These are phyloP conservation scores for Argentina silus DNA, from an alignment of 2,797 vertebrate species.

Conservation along the genomic window DNA sequence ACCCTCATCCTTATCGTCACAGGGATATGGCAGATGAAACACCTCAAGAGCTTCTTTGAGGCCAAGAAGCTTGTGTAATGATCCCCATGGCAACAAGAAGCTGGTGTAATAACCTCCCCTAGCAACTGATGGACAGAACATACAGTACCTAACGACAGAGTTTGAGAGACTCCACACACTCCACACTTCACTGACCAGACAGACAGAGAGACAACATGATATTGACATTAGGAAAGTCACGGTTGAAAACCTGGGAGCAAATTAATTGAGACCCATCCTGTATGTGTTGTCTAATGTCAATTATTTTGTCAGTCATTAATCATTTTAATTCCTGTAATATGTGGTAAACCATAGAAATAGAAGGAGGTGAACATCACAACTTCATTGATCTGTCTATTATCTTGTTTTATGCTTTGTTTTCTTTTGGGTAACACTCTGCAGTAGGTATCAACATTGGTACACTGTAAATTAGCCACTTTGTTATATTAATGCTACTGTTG, in stretches of 20 bases:
- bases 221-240: conserved; percentile 1
- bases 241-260: not conserved
- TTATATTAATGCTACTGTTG: not conserved
- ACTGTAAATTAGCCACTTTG: not conserved
- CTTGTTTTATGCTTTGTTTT: too few relatives aligned
- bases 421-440: too few relatives aligned
- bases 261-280: conserved; percentile 7
- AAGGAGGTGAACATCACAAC: too few relatives aligned
- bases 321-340: not conserved
- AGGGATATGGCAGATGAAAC: conserved; percentile 96
- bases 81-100: not conserved
- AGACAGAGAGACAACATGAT: conserved; percentile 9
- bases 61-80: conserved; percentile 75
- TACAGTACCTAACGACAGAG: conserved; percentile 25
- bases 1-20: conserved; percentile 93
- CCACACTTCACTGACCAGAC: conserved; percentile 4
- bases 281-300: not conserved
- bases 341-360: not conserved
- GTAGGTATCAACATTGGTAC: too few relatives aligned
- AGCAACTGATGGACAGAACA: not conserved
- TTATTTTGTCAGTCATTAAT: not conserved
- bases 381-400: too few relatives aligned
- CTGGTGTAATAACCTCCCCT: not conserved
- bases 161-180: not conserved
- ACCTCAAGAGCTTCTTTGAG: conserved; percentile 96